These are phyloP conservation scores for Drosophila formosana DNA, from an alignment of 2,888 invertebrate genomes.

Conservation along the genomic window DNA sequence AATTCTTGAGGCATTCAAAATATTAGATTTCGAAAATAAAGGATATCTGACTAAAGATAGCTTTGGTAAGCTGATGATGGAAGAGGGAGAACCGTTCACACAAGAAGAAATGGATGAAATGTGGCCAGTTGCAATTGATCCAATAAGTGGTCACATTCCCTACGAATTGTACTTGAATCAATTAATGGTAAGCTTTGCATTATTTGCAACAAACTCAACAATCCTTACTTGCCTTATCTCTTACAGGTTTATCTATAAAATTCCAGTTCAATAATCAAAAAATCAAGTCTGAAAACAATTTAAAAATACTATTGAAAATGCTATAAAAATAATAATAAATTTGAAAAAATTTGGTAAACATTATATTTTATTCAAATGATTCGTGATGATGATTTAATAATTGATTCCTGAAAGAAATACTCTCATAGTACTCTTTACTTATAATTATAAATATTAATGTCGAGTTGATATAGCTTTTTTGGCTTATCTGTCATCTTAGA, in stretches of 20 bases:
- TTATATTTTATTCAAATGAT: no score
- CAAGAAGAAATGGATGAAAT: conserved; percentile 96
- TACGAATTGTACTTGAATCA: conserved; percentile 96
- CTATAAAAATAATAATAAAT: no score
- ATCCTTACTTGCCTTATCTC: neutral
- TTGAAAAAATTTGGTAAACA: no score
- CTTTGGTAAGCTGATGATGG: conserved; percentile 91
- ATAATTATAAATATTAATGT: no score
- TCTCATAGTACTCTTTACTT: no score
- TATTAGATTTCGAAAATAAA: conserved; percentile 91
- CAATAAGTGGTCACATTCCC: conserved; percentile 91
- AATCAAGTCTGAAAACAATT: neutral
- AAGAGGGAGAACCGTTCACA: conserved; percentile 96
- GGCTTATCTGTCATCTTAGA: no score
- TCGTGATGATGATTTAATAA: no score
- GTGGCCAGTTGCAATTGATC: conserved; percentile 94
- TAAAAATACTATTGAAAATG: no score
- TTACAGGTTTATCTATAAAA: conserved; percentile 59
- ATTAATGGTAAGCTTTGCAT: conserved; percentile 88
- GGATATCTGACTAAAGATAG: conserved; percentile 92
- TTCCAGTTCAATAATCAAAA: no score
- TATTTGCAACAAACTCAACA: rapidly evolving
- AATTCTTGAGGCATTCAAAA: conserved; percentile 93
- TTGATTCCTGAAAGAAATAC: no score
- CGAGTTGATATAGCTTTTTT: no score